Base-by-base conservation (phyloP, 2,888 invertebrate genomes). In the Ochropleura leucogaster region DNA sequence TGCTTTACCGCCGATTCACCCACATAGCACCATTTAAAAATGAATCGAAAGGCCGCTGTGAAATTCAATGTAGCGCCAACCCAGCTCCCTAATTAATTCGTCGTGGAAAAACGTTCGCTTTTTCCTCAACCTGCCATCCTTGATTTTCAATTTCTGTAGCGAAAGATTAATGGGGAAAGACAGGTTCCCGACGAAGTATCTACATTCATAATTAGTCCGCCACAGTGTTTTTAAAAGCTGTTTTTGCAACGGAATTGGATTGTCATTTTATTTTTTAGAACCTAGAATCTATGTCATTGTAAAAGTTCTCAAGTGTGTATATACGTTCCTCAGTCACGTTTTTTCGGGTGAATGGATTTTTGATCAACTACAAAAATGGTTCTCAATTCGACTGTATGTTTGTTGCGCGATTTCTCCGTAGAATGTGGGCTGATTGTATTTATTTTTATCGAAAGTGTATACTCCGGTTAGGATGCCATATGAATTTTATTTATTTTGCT, bases 141-240 rank as follows among this genome's bases (percentile, higher is more conserved):
- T 92, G 93, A 93, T 93, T 94, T 93, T 93, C 92, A 92, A 94
- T 93, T 94, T 93, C 91, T 90, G 88, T 88, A 87, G 88, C 89
- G 83, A 90, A 92, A 93, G 93, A 94, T 94, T 93, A 93, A 94
- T 94, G 91, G 88, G 80, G 59, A 88, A 84, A 88, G 90, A 92
- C 93, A 92, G 88, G 68, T 89, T 87, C 80, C 82, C 85, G 77
- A 79, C 86, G 72, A 83, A 90, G 87, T 92, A 92, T 89, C 88
- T 89, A 89, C 88, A 88, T 88, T 91, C 85, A 89, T 91, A 91
- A 92, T 90, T 89, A 92, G 85, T 90, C 80, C 44, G 74, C 69
- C 82, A 85, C 84, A 83, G 80, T 84, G 85, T 87, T 89, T 72
- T 86, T 85, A 87, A 88, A 87, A 88, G 86, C 84, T 88, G 85